Base-by-base conservation (phyloP, 2,797 vertebrate species). In the Lerista edwardsae region DNA sequence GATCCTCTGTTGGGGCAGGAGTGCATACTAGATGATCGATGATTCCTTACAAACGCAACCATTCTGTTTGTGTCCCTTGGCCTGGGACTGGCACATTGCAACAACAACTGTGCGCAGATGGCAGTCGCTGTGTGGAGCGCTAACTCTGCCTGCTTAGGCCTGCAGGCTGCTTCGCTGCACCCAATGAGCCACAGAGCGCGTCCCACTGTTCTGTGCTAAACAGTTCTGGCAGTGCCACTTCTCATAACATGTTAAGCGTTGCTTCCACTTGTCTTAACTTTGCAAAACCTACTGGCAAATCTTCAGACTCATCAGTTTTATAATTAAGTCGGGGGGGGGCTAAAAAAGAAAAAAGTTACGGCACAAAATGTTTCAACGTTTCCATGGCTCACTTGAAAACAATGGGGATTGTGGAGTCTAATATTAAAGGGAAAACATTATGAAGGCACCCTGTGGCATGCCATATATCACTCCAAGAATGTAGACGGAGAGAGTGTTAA, bases 301-400 rank as follows among this genome's bases (percentile, higher is more conserved):
- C 31, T 75, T 83, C 73, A 83, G 62, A 83, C 44, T 65, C 81
- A 83, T 75, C 81, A 75, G 44, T 75, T 83, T 75, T 67, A 75
- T 74, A 67, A 75, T 75, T 67, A 75, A 55, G 61, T 75, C 72
- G 67, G 36, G 81, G 67, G 71, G 72, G 78, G 36, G 68, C 59
- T n/a, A 44, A 29, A 14, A 79, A 47, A 29, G 7, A 79, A 47
- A 55, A 34, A 76, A 62, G 21, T 71, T 65, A 44, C 75, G 55
- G 69, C 51, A 31, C 57, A 57, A 79, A 21, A 72, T 57, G 25
- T 65, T 55, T 84, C 41, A 27, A 75, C 39, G 31, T 80, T 64
- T 23, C 27, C 36, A 72, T 83, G 25, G 62, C 75, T 51, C 41
- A 17, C 55, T 64, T 69, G 65, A 27, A 80, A 75, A 79, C 25